Percentiles rank a stretch among this genome's conserved stretches.
Conservation (phyloP, 1,140 invertebrate species). For the Panagrolaimus sp. region DNA sequence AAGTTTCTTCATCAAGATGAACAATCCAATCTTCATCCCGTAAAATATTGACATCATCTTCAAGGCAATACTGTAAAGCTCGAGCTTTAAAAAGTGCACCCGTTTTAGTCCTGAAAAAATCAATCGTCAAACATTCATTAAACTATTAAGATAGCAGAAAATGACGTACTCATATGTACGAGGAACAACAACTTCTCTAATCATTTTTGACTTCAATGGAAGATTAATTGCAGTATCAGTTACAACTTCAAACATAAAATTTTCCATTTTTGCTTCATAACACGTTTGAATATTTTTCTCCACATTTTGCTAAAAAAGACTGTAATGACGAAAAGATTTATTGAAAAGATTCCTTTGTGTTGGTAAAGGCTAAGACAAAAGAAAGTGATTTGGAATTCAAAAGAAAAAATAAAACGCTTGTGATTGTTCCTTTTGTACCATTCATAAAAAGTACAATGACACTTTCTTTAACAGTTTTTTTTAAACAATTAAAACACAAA, state of each 20-base stretch:
- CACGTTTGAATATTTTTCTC: conserved; percentile 80
- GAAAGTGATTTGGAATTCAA: conserved; percentile 4
- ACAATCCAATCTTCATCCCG: conserved; percentile 92
- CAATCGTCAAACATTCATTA: conserved; percentile 27
- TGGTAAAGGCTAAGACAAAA: not conserved
- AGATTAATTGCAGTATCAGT: conserved; percentile 80
- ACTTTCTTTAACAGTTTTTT: conserved; percentile 1
- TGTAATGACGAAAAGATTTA: not conserved
- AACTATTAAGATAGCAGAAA: conserved; percentile 8
- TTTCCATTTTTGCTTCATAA: conserved; percentile 79
- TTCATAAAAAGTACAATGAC: conserved; percentile 13
- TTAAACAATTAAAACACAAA: not conserved
- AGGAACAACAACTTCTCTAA: conserved; percentile 53
- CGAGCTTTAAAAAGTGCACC: conserved; percentile 89
- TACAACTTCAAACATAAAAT: conserved; percentile 93
- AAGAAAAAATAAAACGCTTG: not conserved
- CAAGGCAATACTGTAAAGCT: conserved; percentile 88
- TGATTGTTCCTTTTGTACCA: not conserved
- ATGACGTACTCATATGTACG: conserved; percentile 35
- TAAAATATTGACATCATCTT: conserved; percentile 69
- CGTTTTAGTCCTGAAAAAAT: conserved; percentile 68
- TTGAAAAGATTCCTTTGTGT: conserved; percentile 3
- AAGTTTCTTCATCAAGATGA: conserved; percentile 92
- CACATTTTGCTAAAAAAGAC: conserved; percentile 70
- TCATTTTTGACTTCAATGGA: conserved; percentile 65